Conservation (phyloP, 2,888 invertebrate species). For the Chrysomela aeneicollis region DNA sequence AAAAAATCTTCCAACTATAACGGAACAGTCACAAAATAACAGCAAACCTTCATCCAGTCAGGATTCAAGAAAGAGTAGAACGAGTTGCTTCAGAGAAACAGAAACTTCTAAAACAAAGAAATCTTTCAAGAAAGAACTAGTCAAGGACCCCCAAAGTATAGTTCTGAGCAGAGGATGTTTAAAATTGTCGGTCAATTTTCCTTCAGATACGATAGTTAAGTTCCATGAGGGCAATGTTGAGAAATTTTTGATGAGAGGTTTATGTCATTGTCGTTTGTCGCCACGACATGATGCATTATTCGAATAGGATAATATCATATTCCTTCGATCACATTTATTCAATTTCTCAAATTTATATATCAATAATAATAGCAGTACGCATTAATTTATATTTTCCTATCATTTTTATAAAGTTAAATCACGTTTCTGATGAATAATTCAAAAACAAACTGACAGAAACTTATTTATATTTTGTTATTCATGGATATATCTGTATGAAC, state of each 20-base stretch:
- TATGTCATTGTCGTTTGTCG: conserved; percentile 46
- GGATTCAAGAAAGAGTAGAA: neutral
- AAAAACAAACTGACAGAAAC: too few relatives aligned
- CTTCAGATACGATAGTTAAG: conserved; percentile 56
- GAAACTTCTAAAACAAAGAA: neutral
- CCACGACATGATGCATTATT: neutral
- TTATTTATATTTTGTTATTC: too few relatives aligned
- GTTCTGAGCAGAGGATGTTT: conserved; percentile 56
- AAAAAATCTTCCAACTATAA: conserved; percentile 30
- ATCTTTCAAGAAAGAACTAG: conserved; percentile 19
- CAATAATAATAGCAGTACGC: too few relatives aligned
- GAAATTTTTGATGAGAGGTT: conserved; percentile 46
- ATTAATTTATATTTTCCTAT: too few relatives aligned
- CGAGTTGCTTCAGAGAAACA: neutral
- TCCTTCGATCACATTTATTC: too few relatives aligned
- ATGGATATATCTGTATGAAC: too few relatives aligned
- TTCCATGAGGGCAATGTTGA: conserved; percentile 52
- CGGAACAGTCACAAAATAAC: conserved; percentile 29
- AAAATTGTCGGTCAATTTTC: conserved; percentile 58
- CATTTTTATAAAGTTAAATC: too few relatives aligned
- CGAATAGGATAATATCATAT: too few relatives aligned
- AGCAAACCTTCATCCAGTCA: conserved; percentile 28
- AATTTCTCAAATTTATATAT: too few relatives aligned
- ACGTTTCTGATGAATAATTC: too few relatives aligned
- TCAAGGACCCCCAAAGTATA: conserved; percentile 51